Evolutionary conservation across 2,888 invertebrate species (phyloP).

Genomic region (Spisula subtruncata): DNA sequence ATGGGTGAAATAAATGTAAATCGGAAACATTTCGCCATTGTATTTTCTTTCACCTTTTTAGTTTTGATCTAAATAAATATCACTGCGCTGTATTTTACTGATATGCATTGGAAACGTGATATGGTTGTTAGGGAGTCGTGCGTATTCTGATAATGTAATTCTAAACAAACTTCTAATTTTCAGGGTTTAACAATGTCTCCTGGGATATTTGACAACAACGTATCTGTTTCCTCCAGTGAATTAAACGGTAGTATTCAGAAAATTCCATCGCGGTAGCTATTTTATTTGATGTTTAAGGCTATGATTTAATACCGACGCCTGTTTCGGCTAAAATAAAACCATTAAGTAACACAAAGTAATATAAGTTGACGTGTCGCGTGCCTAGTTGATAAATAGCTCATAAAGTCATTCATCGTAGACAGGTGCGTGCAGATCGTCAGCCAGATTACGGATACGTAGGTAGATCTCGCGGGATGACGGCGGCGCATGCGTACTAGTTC

Average conservation of each 20-base stretch:
- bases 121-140: background rate
- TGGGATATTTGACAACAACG: background rate
- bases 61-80: background rate
- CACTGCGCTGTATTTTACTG: background rate
- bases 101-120: background rate
- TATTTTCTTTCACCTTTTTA: background rate
- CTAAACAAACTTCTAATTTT: background rate
- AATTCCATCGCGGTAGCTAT: constrained; percentile 29
- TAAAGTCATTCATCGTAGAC: constrained; percentile 55
- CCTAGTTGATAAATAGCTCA: constrained; percentile 55
- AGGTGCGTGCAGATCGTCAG: constrained; percentile 54
- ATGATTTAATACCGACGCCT: constrained; percentile 48
- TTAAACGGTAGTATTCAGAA: constrained; percentile 18
- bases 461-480: constrained; percentile 52
- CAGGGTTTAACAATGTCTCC: background rate
- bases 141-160: constrained; percentile 4
- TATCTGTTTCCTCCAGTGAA: background rate
- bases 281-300: constrained; percentile 46
- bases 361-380: constrained; percentile 58
- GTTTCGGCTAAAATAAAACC: constrained; percentile 44
- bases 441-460: constrained; percentile 50
- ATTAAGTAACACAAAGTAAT: constrained; percentile 54
- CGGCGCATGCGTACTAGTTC: constrained; percentile 45
- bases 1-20: too few relatives aligned
- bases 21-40: background rate